Percentiles rank a stretch among this genome's conserved stretches.
These are phyloP conservation scores for Zaprionus vittiger DNA, from an alignment of 1,140 invertebrate species.

Conservation along the genomic window DNA sequence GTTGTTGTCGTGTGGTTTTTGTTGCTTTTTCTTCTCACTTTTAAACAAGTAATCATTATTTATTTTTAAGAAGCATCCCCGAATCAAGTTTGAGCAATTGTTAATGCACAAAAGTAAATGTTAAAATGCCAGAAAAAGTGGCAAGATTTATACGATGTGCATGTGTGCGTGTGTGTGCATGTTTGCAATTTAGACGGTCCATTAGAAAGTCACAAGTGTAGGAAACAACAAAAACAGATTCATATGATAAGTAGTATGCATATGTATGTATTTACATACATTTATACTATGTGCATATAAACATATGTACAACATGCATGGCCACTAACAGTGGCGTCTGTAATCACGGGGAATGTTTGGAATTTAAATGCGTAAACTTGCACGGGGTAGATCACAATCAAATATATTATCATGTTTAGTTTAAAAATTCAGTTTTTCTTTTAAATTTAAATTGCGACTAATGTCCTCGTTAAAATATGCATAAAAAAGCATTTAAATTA, in stretches of 20 bases:
- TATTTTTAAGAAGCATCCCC: conserved; percentile 75
- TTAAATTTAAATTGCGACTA: too few species aligned
- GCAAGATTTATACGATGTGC: conserved; percentile 56
- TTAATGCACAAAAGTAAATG: conserved; percentile 63
- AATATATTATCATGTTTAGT: background rate
- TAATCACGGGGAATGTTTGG: background rate
- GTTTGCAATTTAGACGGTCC: conserved; percentile 36
- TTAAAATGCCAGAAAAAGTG: conserved; percentile 43
- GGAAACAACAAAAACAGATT: conserved; percentile 32
- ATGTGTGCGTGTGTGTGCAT: conserved; percentile 21
- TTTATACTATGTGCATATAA: background rate
- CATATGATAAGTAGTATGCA: conserved; percentile 44
- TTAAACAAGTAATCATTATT: conserved; percentile 69
- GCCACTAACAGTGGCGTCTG: background rate
- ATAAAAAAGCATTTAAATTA: too few species aligned
- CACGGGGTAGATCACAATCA: too few species aligned
- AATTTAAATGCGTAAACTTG: background rate
- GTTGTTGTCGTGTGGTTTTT: conserved; percentile 18
- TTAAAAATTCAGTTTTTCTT: too few species aligned
- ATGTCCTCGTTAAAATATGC: too few species aligned
- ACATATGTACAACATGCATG: background rate
- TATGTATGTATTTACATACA: background rate
- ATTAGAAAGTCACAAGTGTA: conserved; percentile 51
- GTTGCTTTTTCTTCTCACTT: conserved; percentile 36
- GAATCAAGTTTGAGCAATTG: conserved; percentile 75